Evolutionary conservation across 2,113 vertebrate species (phyloP), one percentile per base, ranked within the genome.

Genomic region (Loxodonta africana): DNA sequence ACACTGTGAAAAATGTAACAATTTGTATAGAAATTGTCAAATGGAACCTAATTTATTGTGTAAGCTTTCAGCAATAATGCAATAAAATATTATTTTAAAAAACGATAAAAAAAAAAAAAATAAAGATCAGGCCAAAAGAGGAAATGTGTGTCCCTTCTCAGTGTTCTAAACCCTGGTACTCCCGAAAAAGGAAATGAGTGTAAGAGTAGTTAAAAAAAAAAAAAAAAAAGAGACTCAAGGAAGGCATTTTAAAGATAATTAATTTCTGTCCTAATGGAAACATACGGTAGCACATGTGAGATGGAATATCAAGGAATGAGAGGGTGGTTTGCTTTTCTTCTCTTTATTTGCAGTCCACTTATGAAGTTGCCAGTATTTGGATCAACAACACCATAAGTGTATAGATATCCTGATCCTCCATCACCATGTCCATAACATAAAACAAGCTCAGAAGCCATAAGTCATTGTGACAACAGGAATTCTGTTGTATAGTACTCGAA

Each of bases 201-300:
- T 37, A 2, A 82, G 63, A 85, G 60, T 0, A 37, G 74, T 41
- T 82, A 62, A 82, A 33, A 0, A 85, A 23, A 33, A 84, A 33
- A 84, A 71, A 80, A 25, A 0, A 83, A 20, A 2, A 0, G 76
- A 28, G 6, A 1, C 8, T 0, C 1, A 28, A n/a, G 12, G 5
- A 83, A 80, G 10, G 12, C 25, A 65, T 65, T 33, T n/a, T 33
- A 65, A 57, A 80, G 2, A 2, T 14, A 87, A 77, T 10, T 73
- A 48, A 57, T 41, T 53, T 3, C 15, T 14, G 11, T 7, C 1
- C 6, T 86, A 26, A 26, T 28, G 10, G 21, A 71, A 92, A 89
- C 21, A 20, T 1, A 76, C 4, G 1, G 8, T 33, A 5, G 2
- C 1, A 26, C 0, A 18, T 11, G 1, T 5, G 21, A n/a, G 14